These are phyloP conservation scores for Drosophila lacteicornis DNA, from an alignment of 1,140 invertebrate genomes.

Conservation along the genomic window DNA sequence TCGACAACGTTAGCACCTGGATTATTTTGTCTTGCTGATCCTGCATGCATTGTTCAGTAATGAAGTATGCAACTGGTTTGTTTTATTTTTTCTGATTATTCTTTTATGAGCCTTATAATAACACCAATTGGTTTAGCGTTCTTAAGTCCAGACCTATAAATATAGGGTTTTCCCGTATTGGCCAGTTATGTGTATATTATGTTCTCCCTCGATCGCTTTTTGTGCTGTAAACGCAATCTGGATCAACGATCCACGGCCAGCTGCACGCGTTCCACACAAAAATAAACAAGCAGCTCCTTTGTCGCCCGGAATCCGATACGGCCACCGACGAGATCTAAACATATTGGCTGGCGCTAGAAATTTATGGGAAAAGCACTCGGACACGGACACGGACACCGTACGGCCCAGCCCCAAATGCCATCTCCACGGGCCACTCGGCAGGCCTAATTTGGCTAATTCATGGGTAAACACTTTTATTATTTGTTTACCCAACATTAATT, in stretches of 20 bases:
- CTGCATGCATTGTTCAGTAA: too few species aligned
- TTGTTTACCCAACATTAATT: constrained; percentile 43
- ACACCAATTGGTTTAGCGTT: too few species aligned
- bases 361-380: constrained; percentile 22
- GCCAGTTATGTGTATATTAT: constrained; percentile 1
- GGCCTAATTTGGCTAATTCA: constrained; percentile 29
- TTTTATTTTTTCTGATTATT: too few species aligned
- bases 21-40: too few species aligned
- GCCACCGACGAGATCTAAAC: not conserved
- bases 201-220: not conserved
- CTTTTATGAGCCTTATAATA: too few species aligned
- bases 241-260: constrained; percentile 1
- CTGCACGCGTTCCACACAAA: constrained; percentile 1
- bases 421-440: constrained; percentile 10
- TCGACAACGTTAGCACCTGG: too few species aligned
- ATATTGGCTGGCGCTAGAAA: constrained; percentile 7
- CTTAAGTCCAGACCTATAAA: not conserved
- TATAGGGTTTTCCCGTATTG: not conserved
- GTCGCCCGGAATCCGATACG: constrained; percentile 22
- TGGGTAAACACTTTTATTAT: constrained; percentile 17
- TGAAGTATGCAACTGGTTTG: too few species aligned
- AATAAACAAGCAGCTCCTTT: constrained; percentile 23
- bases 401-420: constrained; percentile 7
- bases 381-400: constrained; percentile 6
- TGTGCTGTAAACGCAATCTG: constrained; percentile 9